Base-by-base conservation (phyloP, 2,888 invertebrate genomes). In the Bhutanitis thaidina region DNA sequence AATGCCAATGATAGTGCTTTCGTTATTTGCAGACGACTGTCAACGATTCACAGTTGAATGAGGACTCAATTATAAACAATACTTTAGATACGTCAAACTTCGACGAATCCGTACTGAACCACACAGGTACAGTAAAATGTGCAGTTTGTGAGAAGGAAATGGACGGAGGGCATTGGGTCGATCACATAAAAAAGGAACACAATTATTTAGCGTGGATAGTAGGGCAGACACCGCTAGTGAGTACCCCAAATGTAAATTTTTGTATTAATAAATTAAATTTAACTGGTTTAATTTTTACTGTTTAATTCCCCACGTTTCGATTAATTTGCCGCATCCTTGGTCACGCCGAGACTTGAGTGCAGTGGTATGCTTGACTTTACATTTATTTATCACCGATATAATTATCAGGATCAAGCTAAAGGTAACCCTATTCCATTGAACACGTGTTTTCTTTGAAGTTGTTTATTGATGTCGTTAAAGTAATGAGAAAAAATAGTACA, bases 191-290 rank as follows among this genome's bases (percentile, higher is more conserved):
- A 29, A 52, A 53, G 14, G 44, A 59, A 50, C 69, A 69, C 35
- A 46, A 61, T 10, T 67, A 67, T 53, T 48, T 69, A 16, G 65
- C 65, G 5, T 61, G 65, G 61, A 58, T 59, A 49, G 53, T 55
- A 16, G 65, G 61, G 12, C 59, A 65, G 9, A 13, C 43, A n/a
- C 52, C 60, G 7, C 8, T 67, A 29, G 69, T 68, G 25, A 54
- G 54, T 52, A 44, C 43, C 8, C 34, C 7, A 37, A 3, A 37
- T 16, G 30, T 37, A 36, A 46, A 2, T 3, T 3, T 20, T 3
- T 20, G 2, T 3, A 20, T 20, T 20, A 20, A 20, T 20, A 2
- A 20, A 20, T 20, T 3, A 3, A 3, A 20, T 20, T 20, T 2
- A 5, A 20, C 20, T 20, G n/a, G n/a, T 20, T 20, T 3, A 20